Conservation (phyloP, 2,888 invertebrate species). For the Clistopyga incitator region DNA sequence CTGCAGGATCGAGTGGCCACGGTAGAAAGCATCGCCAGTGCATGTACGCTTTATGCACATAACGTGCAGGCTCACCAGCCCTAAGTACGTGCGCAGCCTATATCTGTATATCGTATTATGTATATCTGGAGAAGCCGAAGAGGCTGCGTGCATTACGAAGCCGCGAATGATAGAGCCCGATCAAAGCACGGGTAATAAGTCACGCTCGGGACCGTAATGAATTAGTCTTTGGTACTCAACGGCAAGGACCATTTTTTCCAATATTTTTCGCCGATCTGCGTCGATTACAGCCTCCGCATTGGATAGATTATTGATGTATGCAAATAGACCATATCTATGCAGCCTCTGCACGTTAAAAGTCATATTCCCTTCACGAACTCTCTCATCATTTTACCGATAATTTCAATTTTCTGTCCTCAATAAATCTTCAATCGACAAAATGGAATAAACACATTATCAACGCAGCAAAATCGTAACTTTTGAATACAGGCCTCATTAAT, state of each 20-base stretch:
- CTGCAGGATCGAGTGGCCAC: slow-evolving; percentile 68
- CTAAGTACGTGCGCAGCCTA: slow-evolving; percentile 16
- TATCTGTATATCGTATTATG: slow-evolving; percentile 17
- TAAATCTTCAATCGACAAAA: too few species aligned
- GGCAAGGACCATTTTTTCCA: slow-evolving; percentile 12
- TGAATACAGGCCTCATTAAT: too few species aligned
- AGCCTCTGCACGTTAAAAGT: too few species aligned
- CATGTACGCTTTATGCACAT: slow-evolving; percentile 38
- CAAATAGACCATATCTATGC: slow-evolving; percentile 20
- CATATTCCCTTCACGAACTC: too few species aligned
- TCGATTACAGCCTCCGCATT: background rate
- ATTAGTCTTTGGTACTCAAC: slow-evolving; percentile 67
- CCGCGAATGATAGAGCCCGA: slow-evolving; percentile 43
- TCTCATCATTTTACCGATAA: too few species aligned
- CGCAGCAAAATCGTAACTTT: too few species aligned
- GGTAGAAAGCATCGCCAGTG: slow-evolving; percentile 18
- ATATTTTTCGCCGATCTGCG: background rate
- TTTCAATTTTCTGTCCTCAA: too few species aligned
- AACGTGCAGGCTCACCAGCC: background rate
- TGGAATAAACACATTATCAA: too few species aligned
- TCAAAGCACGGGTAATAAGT: slow-evolving; percentile 69
- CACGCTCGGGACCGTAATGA: slow-evolving; percentile 72
- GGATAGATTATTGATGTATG: background rate
- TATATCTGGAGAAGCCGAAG: background rate
- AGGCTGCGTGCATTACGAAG: slow-evolving; percentile 45